phyloP scores from a whole-genome alignment of 2,113 vertebrate genomes.

The Centropristis striata region DNA sequence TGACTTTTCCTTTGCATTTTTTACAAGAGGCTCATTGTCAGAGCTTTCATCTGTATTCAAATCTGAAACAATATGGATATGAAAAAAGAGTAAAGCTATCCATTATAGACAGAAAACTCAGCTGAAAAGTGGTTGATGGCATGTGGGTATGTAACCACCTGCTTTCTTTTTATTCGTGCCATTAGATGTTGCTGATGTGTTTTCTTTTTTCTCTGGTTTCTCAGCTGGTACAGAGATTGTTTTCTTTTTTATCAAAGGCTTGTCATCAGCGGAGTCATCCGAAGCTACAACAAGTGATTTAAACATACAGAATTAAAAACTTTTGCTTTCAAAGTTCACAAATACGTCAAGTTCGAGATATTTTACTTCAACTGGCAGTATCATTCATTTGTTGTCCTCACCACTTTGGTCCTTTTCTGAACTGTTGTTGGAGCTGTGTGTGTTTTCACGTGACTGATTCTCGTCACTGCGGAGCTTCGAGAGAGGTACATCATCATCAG shows the following conservation, averaged over 20 bases:
- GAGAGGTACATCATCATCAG: slow-evolving; percentile 59
- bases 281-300: slow-evolving; percentile 2
- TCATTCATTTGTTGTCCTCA: background rate
- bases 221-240: background rate
- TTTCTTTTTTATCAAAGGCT: slow-evolving; percentile 58
- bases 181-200: slow-evolving; percentile 23
- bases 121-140: rapidly evolving
- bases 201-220: slow-evolving; percentile 41
- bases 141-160: slow-evolving; percentile 26
- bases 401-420: slow-evolving; percentile 46
- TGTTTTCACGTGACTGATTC: slow-evolving; percentile 28
- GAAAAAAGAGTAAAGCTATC: background rate
- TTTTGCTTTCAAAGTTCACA: background rate
- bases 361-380: background rate
- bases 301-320: background rate
- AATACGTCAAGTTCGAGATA: background rate
- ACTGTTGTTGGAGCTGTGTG: slow-evolving; percentile 5
- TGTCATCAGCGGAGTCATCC: slow-evolving; percentile 67
- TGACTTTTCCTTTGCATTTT: slow-evolving; percentile 35
- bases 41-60: slow-evolving; percentile 41
- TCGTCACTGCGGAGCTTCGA: slow-evolving; percentile 27
- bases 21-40: slow-evolving; percentile 54
- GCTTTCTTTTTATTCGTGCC: slow-evolving; percentile 46
- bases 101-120: background rate
- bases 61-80: background rate